A percentile compares a stretch with the other conserved stretches of the same genome.
Evolutionary conservation across 2,113 vertebrate species (phyloP).

Genomic region (Chiloscyllium plagiosum): DNA sequence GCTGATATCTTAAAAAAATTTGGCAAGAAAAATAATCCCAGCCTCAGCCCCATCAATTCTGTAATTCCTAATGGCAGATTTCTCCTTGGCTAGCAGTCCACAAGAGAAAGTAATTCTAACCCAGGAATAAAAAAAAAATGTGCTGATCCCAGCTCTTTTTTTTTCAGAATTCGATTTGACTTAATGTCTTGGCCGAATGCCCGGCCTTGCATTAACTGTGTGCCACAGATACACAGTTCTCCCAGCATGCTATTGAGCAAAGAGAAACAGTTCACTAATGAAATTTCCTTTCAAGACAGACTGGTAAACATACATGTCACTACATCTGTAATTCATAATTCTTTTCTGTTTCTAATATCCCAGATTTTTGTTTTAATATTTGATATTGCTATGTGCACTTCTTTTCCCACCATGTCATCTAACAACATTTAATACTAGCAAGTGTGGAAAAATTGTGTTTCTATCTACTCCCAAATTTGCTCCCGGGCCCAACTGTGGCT

Average conservation of each 20-base stretch:
- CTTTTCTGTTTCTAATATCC: neutral
- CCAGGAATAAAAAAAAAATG: constrained; percentile 97
- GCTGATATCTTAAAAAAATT: constrained; percentile 37
- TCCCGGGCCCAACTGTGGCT: neutral
- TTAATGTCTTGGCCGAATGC: constrained; percentile 90
- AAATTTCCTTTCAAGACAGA: constrained; percentile 41
- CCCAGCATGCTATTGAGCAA: constrained; percentile 34
- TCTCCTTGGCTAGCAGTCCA: constrained; percentile 92
- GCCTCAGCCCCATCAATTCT: constrained; percentile 77
- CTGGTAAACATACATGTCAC: constrained; percentile 10
- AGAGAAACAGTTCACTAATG: constrained; percentile 45
- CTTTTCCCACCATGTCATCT: neutral
- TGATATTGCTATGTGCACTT: neutral
- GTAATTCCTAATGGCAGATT: constrained; percentile 75
- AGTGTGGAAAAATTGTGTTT: neutral
- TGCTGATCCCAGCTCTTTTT: constrained; percentile 99
- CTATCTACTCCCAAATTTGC: neutral
- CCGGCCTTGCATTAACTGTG: constrained; percentile 80
- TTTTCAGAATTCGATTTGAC: constrained; percentile 92
- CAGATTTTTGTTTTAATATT: constrained; percentile 21
- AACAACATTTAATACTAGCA: neutral
- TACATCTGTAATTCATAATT: constrained; percentile 28
- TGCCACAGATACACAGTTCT: constrained; percentile 69
- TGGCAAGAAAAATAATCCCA: constrained; percentile 36
- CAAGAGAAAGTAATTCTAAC: constrained; percentile 97